A percentile compares a stretch with the other conserved stretches of the same genome.
These are phyloP conservation scores for Philaethria dido DNA, from an alignment of 2,888 invertebrate genomes.

Conservation along the genomic window DNA sequence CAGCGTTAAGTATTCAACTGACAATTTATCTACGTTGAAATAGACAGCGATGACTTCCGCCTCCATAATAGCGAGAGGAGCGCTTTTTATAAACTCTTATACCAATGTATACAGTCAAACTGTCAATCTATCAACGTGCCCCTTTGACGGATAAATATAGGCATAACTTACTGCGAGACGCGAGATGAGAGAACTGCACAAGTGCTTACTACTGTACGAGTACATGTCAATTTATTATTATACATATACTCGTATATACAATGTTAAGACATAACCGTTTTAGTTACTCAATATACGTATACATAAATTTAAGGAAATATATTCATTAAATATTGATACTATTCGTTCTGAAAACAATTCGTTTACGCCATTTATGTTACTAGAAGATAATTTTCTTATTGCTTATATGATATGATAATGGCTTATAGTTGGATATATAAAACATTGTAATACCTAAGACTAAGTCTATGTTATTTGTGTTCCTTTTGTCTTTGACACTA, in stretches of 20 bases:
- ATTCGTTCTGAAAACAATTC: background rate
- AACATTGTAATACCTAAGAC: background rate
- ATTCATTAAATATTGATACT: background rate
- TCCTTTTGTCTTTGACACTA: background rate
- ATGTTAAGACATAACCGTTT: background rate
- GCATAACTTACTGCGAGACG: constrained; percentile 13
- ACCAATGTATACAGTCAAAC: constrained; percentile 18
- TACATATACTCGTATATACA: background rate
- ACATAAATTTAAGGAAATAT: background rate
- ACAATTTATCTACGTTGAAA: constrained; percentile 3
- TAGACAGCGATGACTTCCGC: constrained; percentile 8
- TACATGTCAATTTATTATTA: constrained; percentile 11
- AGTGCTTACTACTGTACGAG: constrained; percentile 3
- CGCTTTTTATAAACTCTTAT: background rate
- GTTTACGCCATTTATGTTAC: too few species aligned
- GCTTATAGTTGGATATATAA: too few species aligned
- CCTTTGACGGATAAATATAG: constrained; percentile 22
- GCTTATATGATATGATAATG: too few species aligned
- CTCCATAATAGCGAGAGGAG: background rate
- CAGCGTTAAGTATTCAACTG: constrained; percentile 9
- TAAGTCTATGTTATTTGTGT: background rate
- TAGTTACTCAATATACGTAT: background rate
- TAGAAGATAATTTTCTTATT: too few species aligned
- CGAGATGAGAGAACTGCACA: background rate
- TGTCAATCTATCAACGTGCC: constrained; percentile 18